Evolutionary conservation across 1,140 invertebrate species (phyloP).

Genomic region (Drosophila cardini): DNA sequence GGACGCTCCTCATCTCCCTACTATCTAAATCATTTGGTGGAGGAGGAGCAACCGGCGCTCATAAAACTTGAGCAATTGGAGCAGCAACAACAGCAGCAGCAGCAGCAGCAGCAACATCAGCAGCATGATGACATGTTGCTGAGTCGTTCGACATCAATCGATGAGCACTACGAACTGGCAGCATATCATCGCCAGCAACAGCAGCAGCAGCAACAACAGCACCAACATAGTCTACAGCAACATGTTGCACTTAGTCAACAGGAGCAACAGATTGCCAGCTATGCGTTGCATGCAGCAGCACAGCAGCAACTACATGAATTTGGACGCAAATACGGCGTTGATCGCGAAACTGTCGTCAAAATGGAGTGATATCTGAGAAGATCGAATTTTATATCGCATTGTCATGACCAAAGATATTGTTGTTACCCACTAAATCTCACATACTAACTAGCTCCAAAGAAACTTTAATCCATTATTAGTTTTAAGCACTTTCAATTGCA

Average conservation of each 20-base stretch:
- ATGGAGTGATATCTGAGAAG: conserved; percentile 61
- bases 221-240: conserved; percentile 50
- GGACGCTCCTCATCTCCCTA: conserved; percentile 56
- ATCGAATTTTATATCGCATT: conserved; percentile 7
- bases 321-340: conserved; percentile 67
- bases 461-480: conserved; percentile 44
- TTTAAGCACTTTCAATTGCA: conserved; percentile 42
- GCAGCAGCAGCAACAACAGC: conserved; percentile 55
- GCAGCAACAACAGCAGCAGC: conserved; percentile 44
- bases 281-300: conserved; percentile 60
- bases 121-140: conserved; percentile 67
- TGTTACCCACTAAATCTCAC: conserved; percentile 71
- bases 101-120: conserved; percentile 37
- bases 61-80: conserved; percentile 69
- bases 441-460: conserved; percentile 68
- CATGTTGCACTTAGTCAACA: conserved; percentile 58
- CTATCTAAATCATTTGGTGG: conserved; percentile 45
- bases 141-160: conserved; percentile 62
- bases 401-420: conserved; percentile 71
- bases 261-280: conserved; percentile 71
- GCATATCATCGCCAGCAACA: conserved; percentile 68
- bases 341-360: conserved; percentile 79
- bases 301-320: conserved; percentile 72
- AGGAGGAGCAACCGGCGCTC: conserved; percentile 51
- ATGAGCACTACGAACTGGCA: conserved; percentile 70